Evolutionary conservation across 2,797 vertebrate species (phyloP).

Genomic region (Pangasius larnaudii): DNA sequence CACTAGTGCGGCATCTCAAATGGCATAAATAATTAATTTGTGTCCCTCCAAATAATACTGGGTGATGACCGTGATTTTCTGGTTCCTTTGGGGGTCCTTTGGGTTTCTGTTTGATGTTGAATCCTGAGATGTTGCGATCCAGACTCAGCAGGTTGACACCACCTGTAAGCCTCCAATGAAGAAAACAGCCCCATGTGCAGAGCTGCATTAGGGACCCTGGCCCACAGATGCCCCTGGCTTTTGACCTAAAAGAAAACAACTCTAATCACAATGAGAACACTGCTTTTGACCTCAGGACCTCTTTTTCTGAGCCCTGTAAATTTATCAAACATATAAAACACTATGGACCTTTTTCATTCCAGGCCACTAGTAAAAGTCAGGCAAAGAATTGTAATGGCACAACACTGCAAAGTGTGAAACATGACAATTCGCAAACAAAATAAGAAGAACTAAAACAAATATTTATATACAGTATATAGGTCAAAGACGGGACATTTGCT

Average conservation of each 20-base stretch:
- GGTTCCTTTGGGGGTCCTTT: neutral
- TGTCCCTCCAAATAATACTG: constrained; percentile 51
- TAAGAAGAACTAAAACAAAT: neutral
- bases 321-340: neutral
- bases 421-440: neutral
- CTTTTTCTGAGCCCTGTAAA: neutral
- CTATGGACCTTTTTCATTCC: neutral
- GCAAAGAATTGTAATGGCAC: neutral
- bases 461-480: neutral
- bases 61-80: neutral
- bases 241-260: constrained; percentile 63
- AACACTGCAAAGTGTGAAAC: neutral
- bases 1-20: constrained; percentile 61
- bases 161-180: neutral
- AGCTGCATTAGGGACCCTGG: constrained; percentile 51
- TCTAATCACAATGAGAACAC: neutral
- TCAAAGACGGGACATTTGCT: neutral
- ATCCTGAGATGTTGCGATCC: neutral
- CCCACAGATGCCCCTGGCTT: constrained; percentile 54
- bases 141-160: neutral
- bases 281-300: neutral
- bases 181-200: neutral
- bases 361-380: neutral
- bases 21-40: constrained; percentile 43
- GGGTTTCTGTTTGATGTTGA: neutral